Evolutionary conservation across 2,113 vertebrate species (phyloP).

Genomic region (Balaeniceps rex): DNA sequence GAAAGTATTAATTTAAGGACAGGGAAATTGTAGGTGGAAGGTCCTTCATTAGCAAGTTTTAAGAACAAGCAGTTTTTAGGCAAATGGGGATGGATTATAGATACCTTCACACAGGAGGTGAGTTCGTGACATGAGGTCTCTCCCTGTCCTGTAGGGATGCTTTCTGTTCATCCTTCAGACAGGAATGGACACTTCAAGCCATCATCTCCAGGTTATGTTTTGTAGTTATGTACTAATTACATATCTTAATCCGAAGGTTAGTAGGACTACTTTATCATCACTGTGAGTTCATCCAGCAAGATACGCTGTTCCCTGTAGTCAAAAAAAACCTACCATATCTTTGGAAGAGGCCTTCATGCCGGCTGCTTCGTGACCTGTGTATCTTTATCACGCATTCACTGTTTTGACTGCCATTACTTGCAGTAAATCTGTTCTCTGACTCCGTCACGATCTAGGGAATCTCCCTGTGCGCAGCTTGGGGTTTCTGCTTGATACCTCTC

Average conservation of each 20-base stretch:
- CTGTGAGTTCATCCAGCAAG: not conserved
- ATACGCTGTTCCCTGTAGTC: not conserved
- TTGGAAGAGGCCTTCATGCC: not conserved
- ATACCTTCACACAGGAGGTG: not conserved
- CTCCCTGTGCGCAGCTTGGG: not conserved
- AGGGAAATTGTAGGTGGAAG: not conserved
- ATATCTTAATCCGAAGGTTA: not conserved
- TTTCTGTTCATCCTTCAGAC: not conserved
- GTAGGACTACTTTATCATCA: too few relatives aligned
- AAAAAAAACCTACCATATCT: not conserved
- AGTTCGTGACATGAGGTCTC: not conserved
- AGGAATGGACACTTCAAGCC: not conserved
- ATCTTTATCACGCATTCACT: not conserved
- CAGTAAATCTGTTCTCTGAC: not conserved
- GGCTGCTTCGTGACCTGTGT: not conserved
- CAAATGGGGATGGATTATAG: not conserved
- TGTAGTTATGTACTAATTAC: not conserved
- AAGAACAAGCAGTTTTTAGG: not conserved
- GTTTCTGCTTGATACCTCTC: not conserved
- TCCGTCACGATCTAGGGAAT: not conserved
- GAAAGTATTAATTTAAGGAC: not conserved
- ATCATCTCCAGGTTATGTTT: not conserved
- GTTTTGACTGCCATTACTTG: not conserved
- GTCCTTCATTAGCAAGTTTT: not conserved
- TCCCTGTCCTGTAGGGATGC: not conserved